Percentiles rank a stretch among this genome's conserved stretches.
Conservation (phyloP, 2,797 vertebrate species). For the Acropternis orthonyx region DNA sequence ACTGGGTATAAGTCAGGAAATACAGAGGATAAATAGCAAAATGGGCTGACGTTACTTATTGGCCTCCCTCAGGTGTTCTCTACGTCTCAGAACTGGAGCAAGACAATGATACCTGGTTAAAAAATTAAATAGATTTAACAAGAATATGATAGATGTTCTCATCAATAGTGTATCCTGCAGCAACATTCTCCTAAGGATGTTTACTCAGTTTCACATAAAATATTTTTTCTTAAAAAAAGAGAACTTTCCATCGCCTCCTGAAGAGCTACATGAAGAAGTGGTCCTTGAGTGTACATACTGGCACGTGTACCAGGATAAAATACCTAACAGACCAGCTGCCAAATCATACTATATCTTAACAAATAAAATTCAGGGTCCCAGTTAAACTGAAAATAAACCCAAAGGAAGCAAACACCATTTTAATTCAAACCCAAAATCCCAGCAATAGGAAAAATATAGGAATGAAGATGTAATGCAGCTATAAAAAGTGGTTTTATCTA, state of each 20-base stretch:
- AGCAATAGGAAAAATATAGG: neutral
- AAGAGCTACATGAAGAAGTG: neutral
- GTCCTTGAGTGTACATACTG: neutral
- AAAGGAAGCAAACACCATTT: neutral
- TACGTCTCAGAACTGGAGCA: neutral
- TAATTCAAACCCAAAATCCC: neutral
- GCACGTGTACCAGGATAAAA: neutral
- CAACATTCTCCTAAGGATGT: neutral
- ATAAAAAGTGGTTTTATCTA: neutral
- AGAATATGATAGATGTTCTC: neutral
- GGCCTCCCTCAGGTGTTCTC: neutral
- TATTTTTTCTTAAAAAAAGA: neutral
- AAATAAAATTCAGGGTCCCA: neutral
- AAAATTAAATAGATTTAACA: neutral
- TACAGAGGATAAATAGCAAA: neutral
- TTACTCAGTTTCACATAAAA: neutral
- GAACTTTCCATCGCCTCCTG: neutral
- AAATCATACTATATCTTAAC: neutral
- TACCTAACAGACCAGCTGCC: neutral
- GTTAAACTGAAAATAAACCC: neutral
- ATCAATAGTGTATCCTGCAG: neutral
- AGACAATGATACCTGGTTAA: neutral
- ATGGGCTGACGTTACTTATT: neutral
- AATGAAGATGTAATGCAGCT: neutral
- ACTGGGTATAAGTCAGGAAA: neutral